Percentiles rank a stretch among this genome's conserved stretches.
Evolutionary conservation across 1,140 invertebrate species (phyloP).

Genomic region (Nasonia giraulti): DNA sequence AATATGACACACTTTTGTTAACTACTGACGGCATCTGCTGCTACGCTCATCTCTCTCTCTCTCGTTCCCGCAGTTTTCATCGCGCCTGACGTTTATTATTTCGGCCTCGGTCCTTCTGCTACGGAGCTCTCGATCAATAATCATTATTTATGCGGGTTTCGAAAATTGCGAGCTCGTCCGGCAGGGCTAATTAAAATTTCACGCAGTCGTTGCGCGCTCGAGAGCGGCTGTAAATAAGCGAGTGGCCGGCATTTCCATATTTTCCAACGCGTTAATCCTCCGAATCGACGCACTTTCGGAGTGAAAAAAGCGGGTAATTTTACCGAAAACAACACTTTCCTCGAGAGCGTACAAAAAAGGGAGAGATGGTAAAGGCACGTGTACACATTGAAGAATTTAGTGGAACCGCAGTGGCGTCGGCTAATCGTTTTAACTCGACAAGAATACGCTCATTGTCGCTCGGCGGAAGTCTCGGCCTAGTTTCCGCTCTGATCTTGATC

Average conservation of each 20-base stretch:
- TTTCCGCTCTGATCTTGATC: constrained; percentile 3
- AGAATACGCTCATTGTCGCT: constrained; percentile 1
- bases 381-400: no score
- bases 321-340: no score
- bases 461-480: constrained; percentile 9
- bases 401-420: no score
- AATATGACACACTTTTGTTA: constrained; percentile 37
- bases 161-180: background rate
- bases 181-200: background rate
- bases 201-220: background rate
- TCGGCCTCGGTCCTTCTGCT: background rate
- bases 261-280: background rate
- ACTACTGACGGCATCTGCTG: background rate
- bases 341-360: no score
- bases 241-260: background rate
- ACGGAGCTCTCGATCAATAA: background rate
- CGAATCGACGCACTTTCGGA: background rate
- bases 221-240: background rate
- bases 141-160: background rate
- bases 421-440: constrained; percentile 4
- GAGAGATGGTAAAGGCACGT: background rate
- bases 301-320: no score
- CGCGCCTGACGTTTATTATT: constrained; percentile 19
- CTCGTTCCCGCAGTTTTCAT: background rate
- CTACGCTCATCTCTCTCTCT: background rate